Evolutionary conservation across 1,140 invertebrate genomes (phyloP).

Genomic region (Thaumatotibia leucotreta): DNA sequence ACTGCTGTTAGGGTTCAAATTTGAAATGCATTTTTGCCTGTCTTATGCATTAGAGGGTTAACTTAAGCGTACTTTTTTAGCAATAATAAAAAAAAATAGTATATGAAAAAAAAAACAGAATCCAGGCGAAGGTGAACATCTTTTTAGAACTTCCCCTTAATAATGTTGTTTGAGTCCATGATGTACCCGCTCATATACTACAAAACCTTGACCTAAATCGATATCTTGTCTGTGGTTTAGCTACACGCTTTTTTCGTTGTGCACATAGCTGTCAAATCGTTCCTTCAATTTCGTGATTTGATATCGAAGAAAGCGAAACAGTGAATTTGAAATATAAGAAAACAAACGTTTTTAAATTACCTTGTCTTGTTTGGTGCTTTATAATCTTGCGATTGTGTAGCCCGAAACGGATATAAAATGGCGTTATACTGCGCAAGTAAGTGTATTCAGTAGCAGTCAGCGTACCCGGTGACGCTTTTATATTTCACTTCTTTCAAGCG

Average conservation of each 20-base stretch:
- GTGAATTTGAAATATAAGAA: background rate
- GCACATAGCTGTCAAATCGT: background rate
- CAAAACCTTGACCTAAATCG: background rate
- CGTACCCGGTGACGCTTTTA: slow-evolving; percentile 5
- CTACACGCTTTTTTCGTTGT: slow-evolving; percentile 1
- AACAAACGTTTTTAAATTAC: slow-evolving; percentile 14
- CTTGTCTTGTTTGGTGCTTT: slow-evolving; percentile 8
- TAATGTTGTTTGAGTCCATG: background rate
- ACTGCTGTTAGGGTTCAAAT: too few species aligned
- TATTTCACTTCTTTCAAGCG: background rate
- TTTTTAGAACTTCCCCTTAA: too few species aligned
- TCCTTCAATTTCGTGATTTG: background rate
- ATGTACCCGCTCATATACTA: background rate
- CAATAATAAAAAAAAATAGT: too few species aligned
- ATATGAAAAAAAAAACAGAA: too few species aligned
- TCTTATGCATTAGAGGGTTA: too few species aligned
- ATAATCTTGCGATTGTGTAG: background rate
- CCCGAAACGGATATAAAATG: slow-evolving; percentile 38
- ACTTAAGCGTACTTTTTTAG: too few species aligned
- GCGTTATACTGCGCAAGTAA: slow-evolving; percentile 70
- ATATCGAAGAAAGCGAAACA: background rate
- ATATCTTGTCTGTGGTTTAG: background rate
- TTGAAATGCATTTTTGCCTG: too few species aligned
- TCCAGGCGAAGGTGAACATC: too few species aligned
- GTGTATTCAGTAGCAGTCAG: slow-evolving; percentile 20